Evolutionary conservation across 92 coral and sea anemone genomes (phyloP).

Genomic region (Umimayanthus kanabou): DNA sequence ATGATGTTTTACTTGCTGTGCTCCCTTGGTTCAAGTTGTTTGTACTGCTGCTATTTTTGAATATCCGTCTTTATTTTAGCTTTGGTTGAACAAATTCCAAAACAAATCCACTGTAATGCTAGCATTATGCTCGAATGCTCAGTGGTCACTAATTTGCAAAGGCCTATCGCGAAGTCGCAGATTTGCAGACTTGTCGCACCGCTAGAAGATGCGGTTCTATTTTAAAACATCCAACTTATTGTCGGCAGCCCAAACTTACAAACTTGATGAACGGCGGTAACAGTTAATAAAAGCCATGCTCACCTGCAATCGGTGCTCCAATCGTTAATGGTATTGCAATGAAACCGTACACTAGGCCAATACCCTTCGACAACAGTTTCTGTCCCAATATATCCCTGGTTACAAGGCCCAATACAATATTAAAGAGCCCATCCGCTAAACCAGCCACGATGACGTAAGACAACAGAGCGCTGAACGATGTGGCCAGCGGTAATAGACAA

Average conservation of each 20-base stretch:
- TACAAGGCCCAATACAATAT: slow-evolving; percentile 75
- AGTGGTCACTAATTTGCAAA: too few species aligned
- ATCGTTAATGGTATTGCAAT: slow-evolving; percentile 81
- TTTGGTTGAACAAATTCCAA: too few species aligned
- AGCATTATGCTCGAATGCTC: too few species aligned
- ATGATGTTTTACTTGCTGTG: too few species aligned
- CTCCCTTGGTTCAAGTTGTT: too few species aligned
- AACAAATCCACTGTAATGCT: too few species aligned
- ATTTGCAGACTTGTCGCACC: too few species aligned
- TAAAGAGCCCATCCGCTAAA: slow-evolving; percentile 79
- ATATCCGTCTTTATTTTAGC: too few species aligned
- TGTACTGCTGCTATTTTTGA: too few species aligned
- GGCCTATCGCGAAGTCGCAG: too few species aligned
- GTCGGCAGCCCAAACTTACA: background rate
- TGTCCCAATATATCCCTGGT: slow-evolving; percentile 89
- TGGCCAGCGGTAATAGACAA: slow-evolving; percentile 88
- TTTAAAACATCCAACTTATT: background rate
- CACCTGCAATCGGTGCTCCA: slow-evolving; percentile 98
- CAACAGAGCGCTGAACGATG: slow-evolving; percentile 67
- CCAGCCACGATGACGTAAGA: slow-evolving; percentile 85
- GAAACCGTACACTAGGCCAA: slow-evolving; percentile 79
- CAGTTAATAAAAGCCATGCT: background rate
- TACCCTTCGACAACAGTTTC: slow-evolving; percentile 78
- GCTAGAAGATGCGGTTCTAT: too few species aligned
- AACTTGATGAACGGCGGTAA: too few species aligned